Evolutionary conservation across 2,888 invertebrate genomes (phyloP).

Genomic region (Caenorhabditis imperialis): DNA sequence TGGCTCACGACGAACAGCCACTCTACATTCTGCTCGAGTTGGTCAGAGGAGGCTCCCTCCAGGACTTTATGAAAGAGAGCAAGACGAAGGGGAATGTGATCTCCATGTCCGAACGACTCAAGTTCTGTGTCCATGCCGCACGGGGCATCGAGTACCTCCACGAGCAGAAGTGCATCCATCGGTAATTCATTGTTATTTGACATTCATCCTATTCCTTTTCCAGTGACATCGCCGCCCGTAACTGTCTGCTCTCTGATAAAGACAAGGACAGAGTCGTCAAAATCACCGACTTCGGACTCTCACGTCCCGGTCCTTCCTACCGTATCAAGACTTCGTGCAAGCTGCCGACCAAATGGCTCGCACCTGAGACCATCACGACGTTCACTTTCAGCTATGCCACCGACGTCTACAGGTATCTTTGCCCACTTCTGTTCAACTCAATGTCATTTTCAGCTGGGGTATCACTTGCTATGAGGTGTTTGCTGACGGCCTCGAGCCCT

Average conservation of each 20-base stretch:
- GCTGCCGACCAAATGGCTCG: conserved; percentile 45
- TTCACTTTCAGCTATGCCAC: conserved; percentile 38
- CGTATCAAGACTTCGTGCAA: conserved; percentile 44
- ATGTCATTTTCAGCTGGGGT: conserved; percentile 52
- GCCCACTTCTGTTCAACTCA: too few species aligned
- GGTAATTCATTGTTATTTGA: conserved; percentile 1
- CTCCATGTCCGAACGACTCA: conserved; percentile 6
- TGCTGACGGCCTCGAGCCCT: conserved; percentile 52
- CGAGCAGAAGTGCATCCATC: conserved; percentile 45
- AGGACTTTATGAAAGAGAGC: conserved; percentile 25
- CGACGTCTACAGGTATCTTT: conserved; percentile 54
- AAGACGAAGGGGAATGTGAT: conserved; percentile 10
- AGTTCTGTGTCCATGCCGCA: conserved; percentile 24
- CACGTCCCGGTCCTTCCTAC: conserved; percentile 39
- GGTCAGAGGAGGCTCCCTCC: conserved; percentile 42
- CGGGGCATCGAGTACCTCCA: conserved; percentile 42
- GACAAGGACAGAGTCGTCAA: conserved; percentile 30
- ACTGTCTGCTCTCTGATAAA: conserved; percentile 25
- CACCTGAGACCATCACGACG: conserved; percentile 10
- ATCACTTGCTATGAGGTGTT: conserved; percentile 53
- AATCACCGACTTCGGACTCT: conserved; percentile 59
- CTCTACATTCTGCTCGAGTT: conserved; percentile 56
- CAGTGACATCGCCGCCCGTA: conserved; percentile 49
- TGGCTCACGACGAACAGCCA: conserved; percentile 28
- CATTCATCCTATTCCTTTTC: conserved; percentile 1